Evolutionary conservation across 37 sponge, comb jelly and placozoan genomes (phyloP).

Genomic region (Tethya wilhelma): DNA sequence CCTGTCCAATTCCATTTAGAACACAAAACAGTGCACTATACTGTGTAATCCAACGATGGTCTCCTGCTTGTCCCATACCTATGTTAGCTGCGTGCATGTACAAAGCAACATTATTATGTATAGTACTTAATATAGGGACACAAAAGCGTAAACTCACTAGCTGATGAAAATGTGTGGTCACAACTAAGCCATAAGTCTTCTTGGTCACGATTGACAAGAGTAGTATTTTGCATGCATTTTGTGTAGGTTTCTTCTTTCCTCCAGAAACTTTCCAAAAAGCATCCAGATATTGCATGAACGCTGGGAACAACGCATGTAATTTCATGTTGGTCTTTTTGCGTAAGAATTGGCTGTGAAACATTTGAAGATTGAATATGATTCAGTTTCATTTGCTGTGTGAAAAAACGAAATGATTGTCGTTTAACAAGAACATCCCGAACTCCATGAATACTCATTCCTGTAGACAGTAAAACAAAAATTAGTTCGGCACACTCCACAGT

Average conservation of each 20-base stretch:
- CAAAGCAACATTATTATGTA: background rate
- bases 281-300: background rate
- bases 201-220: background rate
- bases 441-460: too few species aligned
- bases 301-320: background rate
- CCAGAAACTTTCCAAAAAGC: constrained; percentile 18
- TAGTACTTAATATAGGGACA: background rate
- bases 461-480: too few species aligned
- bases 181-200: constrained; percentile 22
- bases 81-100: too few species aligned
- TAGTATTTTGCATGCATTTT: constrained; percentile 1
- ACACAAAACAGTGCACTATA: constrained; percentile 42
- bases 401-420: too few species aligned
- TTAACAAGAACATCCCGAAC: too few species aligned
- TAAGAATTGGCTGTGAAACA: background rate
- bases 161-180: constrained; percentile 41
- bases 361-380: background rate
- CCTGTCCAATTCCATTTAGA: constrained; percentile 24
- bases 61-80: too few species aligned
- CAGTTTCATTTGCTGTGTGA: too few species aligned
- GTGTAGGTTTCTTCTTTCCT: background rate
- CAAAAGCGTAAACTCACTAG: background rate
- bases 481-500: too few species aligned
- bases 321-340: background rate
- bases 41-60: constrained; percentile 44